Base-by-base conservation (phyloP, 1,140 invertebrate species). In the Brachionus manjavacas region DNA sequence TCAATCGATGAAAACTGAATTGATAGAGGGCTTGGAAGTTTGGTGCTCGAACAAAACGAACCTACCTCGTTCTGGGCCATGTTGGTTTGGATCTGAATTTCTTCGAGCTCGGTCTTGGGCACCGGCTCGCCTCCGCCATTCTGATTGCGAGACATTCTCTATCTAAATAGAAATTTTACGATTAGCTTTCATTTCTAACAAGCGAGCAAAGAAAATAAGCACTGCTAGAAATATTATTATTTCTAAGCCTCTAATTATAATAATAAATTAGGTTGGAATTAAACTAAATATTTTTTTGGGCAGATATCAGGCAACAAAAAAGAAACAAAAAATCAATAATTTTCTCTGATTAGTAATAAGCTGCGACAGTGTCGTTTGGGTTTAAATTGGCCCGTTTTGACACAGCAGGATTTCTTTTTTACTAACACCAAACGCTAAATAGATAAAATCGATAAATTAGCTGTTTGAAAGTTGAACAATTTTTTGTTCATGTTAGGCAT, bases 41-140 rank as follows among this genome's bases (percentile, higher is more conserved):
- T 35, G 28, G 28, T 76, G 25, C 31, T 74, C n/a, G 20, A 20
- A 9, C n/a, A 68, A 31, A 55, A 49, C 41, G 6, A 43, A 79
- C 76, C 86, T 86, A 88, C 87, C 85, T 87, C 95, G 94, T 97
- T 95, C 87, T 95, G 96, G 86, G 93, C 92, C 90, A 95, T 92
- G 87, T 94, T 94, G 84, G 94, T 92, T 89, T 93, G 93, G 87
- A 95, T 92, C 89, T 97, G 95, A 85, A 97, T 90, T 90, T 96
- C 94, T 88, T 96, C 94, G 85, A 96, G 91, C 89, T 96, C 95
- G 72, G 94, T 94, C 87, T 16, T 80, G 23, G 78, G 20, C 41
- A 74, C 70, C 35, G 70, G 70, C 16, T 74, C 70, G 66, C 11
- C n/a, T 68, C 4, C 52, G 20, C 4, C 52, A 23, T 55, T 55